Base-by-base conservation (phyloP, 2,888 invertebrate genomes). In the Colletes collaris region DNA sequence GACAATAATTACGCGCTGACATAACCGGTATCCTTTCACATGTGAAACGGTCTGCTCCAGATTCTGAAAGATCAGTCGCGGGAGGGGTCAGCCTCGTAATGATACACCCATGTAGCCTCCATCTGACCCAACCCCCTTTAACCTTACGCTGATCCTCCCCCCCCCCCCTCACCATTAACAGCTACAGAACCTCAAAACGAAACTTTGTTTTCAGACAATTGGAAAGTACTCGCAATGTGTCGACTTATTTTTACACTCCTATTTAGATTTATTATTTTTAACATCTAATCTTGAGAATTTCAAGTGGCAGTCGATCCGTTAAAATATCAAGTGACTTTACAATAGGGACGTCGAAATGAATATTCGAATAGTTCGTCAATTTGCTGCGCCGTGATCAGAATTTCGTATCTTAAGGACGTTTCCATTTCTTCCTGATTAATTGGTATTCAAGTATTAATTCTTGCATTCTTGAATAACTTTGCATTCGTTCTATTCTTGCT, bases 1-100 rank as follows among this genome's bases (percentile, higher is more conserved):
- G 90, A 85, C 90, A 89, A 89, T 90, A 89, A 88, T 88, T 89
- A 68, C 85, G 73, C 88, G 53, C 70, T 87, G 88, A 85, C 81
- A 86, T 86, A 87, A 87, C 85, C 73, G 81, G 81, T 88, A 87
- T 90, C 91, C 91, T 91, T 91, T 91, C 90, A 90, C 90, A 90
- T 89, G 90, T 89, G 89, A 89, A 90, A 89, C 88, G 88, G 85
- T 69, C 82, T 88, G 91, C 90, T 89, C 90, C 87, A 90, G 89
- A 91, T 91, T 91, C 87, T 86, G 87, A 90, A 90, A 90, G 90
- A 90, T 90, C 91, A 89, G 87, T 87, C 86, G 86, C 88, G 86
- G 88, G 87, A 86, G 88, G 88, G 87, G 88, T 88, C 86, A 87
- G 85, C 84, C 62, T 65, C 82, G 75, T 90, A 90, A 90, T 89